These are phyloP conservation scores for Pollenia griseotomentosa DNA, from an alignment of 2,888 invertebrate genomes.

Conservation along the genomic window DNA sequence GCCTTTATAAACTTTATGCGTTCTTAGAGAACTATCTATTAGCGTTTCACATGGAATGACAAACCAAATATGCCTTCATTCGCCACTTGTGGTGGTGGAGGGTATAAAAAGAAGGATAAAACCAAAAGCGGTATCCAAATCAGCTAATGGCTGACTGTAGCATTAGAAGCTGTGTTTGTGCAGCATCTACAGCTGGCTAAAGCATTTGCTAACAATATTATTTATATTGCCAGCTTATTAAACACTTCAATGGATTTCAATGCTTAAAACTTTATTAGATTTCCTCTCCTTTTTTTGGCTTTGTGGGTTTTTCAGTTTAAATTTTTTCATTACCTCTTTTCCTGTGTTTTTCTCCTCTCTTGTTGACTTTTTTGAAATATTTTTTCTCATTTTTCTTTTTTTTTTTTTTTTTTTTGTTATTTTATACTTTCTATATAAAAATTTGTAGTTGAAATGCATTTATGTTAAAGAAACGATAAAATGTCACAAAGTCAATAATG, in stretches of 20 bases:
- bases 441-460: slow-evolving; percentile 65
- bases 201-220: slow-evolving; percentile 33
- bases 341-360: neutral
- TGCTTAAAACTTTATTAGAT: slow-evolving; percentile 72
- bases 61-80: too few species aligned
- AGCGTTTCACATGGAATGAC: too few species aligned
- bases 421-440: slow-evolving; percentile 28
- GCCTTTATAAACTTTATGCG: too few species aligned
- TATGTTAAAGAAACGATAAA: slow-evolving; percentile 68
- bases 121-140: neutral
- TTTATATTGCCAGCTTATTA: slow-evolving; percentile 69
- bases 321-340: slow-evolving; percentile 11
- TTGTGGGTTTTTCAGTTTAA: slow-evolving; percentile 52
- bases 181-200: neutral
- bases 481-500: slow-evolving; percentile 72
- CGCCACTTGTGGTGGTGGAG: too few species aligned
- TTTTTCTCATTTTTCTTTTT: neutral
- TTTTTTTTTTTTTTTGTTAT: slow-evolving; percentile 7
- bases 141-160: neutral
- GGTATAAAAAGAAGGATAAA: neutral
- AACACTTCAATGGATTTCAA: slow-evolving; percentile 71
- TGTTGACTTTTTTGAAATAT: neutral
- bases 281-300: slow-evolving; percentile 56
- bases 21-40: too few species aligned
- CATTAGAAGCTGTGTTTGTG: neutral